These are phyloP conservation scores for Aythya baeri DNA, from an alignment of 2,113 vertebrate species.

Conservation along the genomic window DNA sequence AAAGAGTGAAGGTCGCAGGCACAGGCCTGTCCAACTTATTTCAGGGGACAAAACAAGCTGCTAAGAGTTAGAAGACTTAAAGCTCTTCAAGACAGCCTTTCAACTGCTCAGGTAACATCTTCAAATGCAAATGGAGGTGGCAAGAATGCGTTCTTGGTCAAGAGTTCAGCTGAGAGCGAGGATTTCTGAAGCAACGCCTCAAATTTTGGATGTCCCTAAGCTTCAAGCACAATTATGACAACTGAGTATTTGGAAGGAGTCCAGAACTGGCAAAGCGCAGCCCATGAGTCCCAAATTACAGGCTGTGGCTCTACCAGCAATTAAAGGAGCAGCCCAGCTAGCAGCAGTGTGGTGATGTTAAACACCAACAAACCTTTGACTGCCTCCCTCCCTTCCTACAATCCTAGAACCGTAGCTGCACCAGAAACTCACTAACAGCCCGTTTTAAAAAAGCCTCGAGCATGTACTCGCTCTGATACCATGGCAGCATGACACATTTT, in stretches of 20 bases:
- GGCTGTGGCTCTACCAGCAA: background rate
- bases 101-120: background rate
- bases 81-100: background rate
- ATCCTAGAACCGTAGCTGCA: background rate
- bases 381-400: background rate
- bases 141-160: background rate
- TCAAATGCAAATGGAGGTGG: background rate
- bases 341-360: background rate
- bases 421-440: background rate
- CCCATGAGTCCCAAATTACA: conserved; percentile 2
- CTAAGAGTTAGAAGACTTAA: background rate
- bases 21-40: background rate
- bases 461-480: background rate
- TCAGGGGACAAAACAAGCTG: background rate
- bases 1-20: background rate
- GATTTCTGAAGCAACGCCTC: background rate
- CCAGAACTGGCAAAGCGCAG: background rate
- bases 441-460: background rate
- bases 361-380: background rate
- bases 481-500: conserved; percentile 58
- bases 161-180: conserved; percentile 3
- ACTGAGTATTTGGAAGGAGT: background rate
- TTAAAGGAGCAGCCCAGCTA: background rate
- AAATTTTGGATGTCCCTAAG: conserved; percentile 31
- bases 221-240: background rate